Conservation (phyloP, 2,113 vertebrate genomes). For the Plestiodon gilberti region DNA sequence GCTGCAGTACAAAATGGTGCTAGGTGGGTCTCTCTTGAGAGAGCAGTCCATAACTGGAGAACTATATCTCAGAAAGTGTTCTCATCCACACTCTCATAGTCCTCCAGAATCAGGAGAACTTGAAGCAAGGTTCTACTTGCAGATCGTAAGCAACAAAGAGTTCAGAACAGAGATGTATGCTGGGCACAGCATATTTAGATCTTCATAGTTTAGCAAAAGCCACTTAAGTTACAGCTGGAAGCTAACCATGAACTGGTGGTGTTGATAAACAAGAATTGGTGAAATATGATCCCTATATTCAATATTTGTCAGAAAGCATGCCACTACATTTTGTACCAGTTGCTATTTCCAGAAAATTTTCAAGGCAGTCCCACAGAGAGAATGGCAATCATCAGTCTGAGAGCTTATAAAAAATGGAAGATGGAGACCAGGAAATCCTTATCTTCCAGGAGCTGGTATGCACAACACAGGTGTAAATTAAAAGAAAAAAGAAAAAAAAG, state of each 20-base stretch:
- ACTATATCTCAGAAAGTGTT: not conserved
- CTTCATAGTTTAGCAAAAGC: not conserved
- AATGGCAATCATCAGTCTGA: not conserved
- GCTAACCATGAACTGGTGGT: not conserved
- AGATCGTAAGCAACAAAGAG: not conserved
- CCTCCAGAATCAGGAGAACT: not conserved
- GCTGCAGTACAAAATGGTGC: not conserved
- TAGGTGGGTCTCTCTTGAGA: too few species aligned
- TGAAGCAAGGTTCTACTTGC: not conserved
- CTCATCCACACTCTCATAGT: not conserved
- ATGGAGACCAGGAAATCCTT: not conserved
- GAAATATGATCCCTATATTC: not conserved
- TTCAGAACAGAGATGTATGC: not conserved
- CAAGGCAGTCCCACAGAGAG: not conserved
- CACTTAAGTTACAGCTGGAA: not conserved
- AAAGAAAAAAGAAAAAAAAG: too few species aligned
- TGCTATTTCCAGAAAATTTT: not conserved
- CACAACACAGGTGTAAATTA: not conserved
- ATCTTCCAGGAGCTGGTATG: not conserved
- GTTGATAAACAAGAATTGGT: not conserved
- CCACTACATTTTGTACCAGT: not conserved
- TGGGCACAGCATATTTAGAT: not conserved
- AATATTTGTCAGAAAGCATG: not conserved
- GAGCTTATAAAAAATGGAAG: not conserved
- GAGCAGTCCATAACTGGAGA: not conserved